Evolutionary conservation across 2,888 invertebrate genomes (phyloP), one percentile per base, ranked within the genome.

Genomic region (Drosophila kuntzei): DNA sequence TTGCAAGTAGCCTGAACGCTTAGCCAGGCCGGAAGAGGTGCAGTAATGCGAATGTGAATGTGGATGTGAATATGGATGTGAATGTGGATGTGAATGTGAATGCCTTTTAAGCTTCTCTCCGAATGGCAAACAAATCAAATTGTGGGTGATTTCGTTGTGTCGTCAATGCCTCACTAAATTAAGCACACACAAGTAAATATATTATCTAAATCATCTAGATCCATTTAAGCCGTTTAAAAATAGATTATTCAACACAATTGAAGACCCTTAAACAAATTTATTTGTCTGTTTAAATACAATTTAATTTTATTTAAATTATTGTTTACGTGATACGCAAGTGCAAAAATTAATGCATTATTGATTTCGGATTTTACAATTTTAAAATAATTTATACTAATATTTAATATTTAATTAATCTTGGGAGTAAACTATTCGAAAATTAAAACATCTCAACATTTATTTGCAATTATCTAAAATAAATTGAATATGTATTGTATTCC

Each of bases 11-110:
- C 11, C 55, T 37, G 43, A 47, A 47, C 50, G 64, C 49, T 36
- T 43, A 51, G 47, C 41, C 49, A 29, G 58, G 3, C 79, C 63
- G 79, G 79, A 79, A 82, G 76, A 66, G 79, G 79, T 76, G 79
- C 83, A 69, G 82, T 69, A 58, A 41, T 27, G 54, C 51, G 63
- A 55, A 46, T 59, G 59, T 32, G 32, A 37, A 8, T 36, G 27
- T 9, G 27, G 14, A 2, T 18, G 54, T 59, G 64, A 32, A 2
- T 27, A 8, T 27, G 27, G 12, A 2, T 27, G 9, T 27, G 8
- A 27, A 9, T 32, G 12, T 32, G 32, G 18, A 5, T 39, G 32
- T 32, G 12, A 16, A 11, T 37, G 54, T 59, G 64, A 57, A 47
- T 59, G 54, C 29, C 36, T 61, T 60, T 68, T 41, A 60, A 68